Evolutionary conservation across 2,113 vertebrate genomes (phyloP).

Genomic region (Pluvianellus socialis): DNA sequence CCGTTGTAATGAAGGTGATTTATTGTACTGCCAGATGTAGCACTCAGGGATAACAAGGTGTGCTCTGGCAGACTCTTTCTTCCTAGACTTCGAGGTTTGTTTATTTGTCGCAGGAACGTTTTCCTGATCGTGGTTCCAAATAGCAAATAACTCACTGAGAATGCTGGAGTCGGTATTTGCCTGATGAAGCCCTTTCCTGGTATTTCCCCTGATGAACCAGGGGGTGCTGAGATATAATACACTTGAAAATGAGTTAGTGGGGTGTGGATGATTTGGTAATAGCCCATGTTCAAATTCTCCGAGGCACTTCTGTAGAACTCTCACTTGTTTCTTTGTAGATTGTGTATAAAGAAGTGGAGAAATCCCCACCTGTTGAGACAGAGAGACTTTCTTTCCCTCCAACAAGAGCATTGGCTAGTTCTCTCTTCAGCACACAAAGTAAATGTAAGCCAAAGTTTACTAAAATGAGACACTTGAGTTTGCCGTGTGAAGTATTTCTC

Average conservation of each 20-base stretch:
- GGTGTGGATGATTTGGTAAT: background rate
- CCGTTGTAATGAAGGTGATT: background rate
- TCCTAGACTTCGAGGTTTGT: background rate
- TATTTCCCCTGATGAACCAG: background rate
- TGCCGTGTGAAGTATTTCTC: background rate
- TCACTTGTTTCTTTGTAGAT: conserved; percentile 76
- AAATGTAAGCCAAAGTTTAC: conserved; percentile 82
- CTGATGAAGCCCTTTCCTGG: background rate
- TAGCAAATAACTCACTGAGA: background rate
- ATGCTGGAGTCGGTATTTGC: background rate
- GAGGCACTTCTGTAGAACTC: background rate
- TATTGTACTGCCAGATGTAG: background rate
- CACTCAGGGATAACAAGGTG: background rate
- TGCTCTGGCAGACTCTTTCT: background rate
- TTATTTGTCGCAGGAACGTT: background rate
- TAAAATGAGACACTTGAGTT: background rate
- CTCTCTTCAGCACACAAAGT: conserved; percentile 81
- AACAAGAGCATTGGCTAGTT: conserved; percentile 61
- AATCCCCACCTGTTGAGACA: conserved; percentile 65
- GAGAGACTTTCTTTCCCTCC: conserved; percentile 79
- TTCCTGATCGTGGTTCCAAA: background rate
- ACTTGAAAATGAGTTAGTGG: background rate
- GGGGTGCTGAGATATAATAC: background rate
- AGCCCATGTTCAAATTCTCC: background rate
- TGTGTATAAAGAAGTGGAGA: conserved; percentile 91